Percentiles rank a stretch among this genome's conserved stretches.
These are phyloP conservation scores for Sebastes glaucus DNA, from an alignment of 2,797 vertebrate species.

Conservation along the genomic window DNA sequence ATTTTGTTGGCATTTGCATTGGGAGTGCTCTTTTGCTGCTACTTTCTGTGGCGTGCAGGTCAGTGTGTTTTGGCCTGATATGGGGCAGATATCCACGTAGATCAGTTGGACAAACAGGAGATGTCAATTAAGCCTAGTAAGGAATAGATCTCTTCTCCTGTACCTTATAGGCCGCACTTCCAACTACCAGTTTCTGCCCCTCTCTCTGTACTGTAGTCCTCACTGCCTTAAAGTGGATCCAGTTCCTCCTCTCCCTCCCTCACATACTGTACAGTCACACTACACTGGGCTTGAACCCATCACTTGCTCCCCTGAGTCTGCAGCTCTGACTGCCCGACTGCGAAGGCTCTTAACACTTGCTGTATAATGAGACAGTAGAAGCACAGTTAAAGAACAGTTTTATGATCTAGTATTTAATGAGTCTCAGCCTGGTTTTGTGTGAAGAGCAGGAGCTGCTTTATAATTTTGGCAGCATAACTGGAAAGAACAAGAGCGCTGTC, in stretches of 20 bases:
- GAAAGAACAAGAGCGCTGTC: conserved; percentile 9
- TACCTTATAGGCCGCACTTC: neutral
- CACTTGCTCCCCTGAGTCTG: conserved; percentile 57
- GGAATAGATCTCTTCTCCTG: neutral
- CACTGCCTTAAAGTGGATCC: conserved; percentile 40
- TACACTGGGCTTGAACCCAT: conserved; percentile 50
- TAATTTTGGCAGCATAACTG: neutral
- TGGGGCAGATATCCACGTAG: neutral
- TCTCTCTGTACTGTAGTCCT: conserved; percentile 2
- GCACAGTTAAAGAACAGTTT: conserved; percentile 52
- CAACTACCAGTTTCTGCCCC: conserved; percentile 20
- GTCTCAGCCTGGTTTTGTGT: conserved; percentile 27
- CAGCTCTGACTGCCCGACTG: conserved; percentile 39
- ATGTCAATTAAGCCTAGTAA: neutral
- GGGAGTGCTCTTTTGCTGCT: neutral
- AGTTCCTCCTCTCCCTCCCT: conserved; percentile 39
- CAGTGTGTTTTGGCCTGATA: neutral
- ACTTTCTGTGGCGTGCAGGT: neutral
- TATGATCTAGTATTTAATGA: conserved; percentile 57
- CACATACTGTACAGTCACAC: conserved; percentile 48
- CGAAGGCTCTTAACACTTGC: conserved; percentile 39
- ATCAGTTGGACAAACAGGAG: neutral
- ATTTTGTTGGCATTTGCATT: conserved; percentile 3
- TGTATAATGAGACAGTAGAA: conserved; percentile 65
- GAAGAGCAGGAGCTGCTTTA: conserved; percentile 11